Percentiles rank a stretch among this genome's conserved stretches.
Conservation (phyloP, 1,140 invertebrate species). For the Caenorhabditis remanei region DNA sequence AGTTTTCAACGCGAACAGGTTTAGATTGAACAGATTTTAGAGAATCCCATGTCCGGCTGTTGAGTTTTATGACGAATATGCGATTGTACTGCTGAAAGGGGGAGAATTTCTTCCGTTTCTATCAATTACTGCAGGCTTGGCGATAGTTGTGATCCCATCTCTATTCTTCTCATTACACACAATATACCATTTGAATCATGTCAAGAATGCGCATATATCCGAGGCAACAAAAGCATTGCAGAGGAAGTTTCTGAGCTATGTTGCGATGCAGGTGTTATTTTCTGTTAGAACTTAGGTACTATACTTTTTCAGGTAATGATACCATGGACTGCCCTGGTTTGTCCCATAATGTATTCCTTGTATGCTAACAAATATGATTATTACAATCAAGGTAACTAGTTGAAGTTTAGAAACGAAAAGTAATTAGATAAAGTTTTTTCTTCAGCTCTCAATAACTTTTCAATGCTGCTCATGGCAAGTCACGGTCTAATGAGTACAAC, state of each 20-base stretch:
- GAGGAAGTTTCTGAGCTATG: slow-evolving; percentile 15
- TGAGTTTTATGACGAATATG: not conserved
- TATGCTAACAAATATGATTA: not conserved
- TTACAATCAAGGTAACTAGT: slow-evolving; percentile 30
- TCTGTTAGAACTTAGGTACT: no score
- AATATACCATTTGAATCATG: not conserved
- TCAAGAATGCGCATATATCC: not conserved
- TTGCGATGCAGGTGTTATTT: not conserved
- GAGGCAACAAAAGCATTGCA: slow-evolving; percentile 18
- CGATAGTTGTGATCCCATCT: no score
- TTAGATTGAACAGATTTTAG: not conserved
- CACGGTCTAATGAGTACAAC: not conserved
- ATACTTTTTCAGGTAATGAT: not conserved
- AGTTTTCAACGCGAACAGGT: not conserved
- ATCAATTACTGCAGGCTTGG: not conserved
- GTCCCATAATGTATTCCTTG: not conserved
- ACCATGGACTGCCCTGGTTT: not conserved
- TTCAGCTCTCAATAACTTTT: not conserved
- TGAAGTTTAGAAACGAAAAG: not conserved
- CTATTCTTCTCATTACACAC: not conserved
- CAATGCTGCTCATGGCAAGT: not conserved
- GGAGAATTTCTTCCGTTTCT: slow-evolving; percentile 1
- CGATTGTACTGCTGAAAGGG: slow-evolving; percentile 1
- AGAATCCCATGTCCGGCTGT: slow-evolving; percentile 1
- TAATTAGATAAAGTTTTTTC: not conserved